Conservation (phyloP, 2,113 vertebrate species). For the Corapipo altera region DNA sequence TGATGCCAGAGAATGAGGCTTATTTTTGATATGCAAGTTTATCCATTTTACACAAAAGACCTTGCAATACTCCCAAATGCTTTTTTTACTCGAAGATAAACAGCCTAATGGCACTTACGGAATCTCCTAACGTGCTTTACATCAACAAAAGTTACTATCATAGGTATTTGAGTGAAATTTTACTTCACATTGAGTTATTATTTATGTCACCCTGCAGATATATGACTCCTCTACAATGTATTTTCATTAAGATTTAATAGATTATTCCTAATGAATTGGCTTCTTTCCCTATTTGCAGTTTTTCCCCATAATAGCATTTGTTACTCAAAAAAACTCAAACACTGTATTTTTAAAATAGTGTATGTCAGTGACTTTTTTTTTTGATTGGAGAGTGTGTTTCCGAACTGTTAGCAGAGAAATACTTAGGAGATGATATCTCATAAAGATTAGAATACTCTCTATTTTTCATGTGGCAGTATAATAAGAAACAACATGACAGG, state of each 20-base stretch:
- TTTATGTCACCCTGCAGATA: constrained; percentile 49
- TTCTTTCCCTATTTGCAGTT: neutral
- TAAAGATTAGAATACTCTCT: neutral
- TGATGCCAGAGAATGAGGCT: neutral
- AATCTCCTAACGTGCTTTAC: constrained; percentile 34
- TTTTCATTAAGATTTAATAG: constrained; percentile 56
- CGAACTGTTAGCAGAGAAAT: neutral
- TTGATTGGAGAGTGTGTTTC: neutral
- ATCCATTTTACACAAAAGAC: constrained; percentile 14
- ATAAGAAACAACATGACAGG: neutral
- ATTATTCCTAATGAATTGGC: constrained; percentile 16
- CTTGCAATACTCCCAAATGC: neutral
- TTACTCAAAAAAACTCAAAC: neutral
- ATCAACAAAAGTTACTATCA: constrained; percentile 49
- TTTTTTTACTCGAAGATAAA: neutral
- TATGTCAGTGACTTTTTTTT: neutral
- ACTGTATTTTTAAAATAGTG: neutral
- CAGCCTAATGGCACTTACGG: constrained; percentile 11
- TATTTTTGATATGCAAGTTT: neutral
- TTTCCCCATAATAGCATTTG: neutral
- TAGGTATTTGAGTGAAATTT: constrained; percentile 50
- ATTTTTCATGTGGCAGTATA: neutral
- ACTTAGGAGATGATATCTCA: neutral
- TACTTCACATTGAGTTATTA: constrained; percentile 48
- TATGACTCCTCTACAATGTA: neutral